A percentile compares a stretch with the other conserved stretches of the same genome.
Conservation (phyloP, 2,888 invertebrate genomes). For the Heteropelma amictum region DNA sequence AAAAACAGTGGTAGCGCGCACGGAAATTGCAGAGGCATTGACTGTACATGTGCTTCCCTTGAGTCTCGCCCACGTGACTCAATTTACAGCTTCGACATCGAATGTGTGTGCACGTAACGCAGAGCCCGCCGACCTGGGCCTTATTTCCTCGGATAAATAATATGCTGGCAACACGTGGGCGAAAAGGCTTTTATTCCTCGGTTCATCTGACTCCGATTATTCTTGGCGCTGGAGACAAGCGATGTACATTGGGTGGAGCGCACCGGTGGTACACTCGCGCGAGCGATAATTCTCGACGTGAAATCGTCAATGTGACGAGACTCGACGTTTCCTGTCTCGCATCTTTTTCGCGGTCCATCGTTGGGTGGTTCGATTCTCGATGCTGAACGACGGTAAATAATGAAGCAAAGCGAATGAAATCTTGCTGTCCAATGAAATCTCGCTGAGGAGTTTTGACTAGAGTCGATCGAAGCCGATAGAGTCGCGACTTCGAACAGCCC, state of each 20-base stretch:
- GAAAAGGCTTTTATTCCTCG: constrained; percentile 31
- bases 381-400: too few species aligned
- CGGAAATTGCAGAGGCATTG: constrained; percentile 35
- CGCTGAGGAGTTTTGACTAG: too few species aligned
- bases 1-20: constrained; percentile 40
- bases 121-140: constrained; percentile 40
- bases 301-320: constrained; percentile 32
- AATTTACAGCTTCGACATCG: constrained; percentile 63
- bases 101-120: constrained; percentile 29
- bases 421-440: too few species aligned
- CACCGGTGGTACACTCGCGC: neutral
- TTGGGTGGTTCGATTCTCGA: too few species aligned
- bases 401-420: too few species aligned
- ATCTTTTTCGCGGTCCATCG: neutral
- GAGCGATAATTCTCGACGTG: constrained; percentile 25
- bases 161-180: constrained; percentile 45
- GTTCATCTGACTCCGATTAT: constrained; percentile 27
- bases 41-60: constrained; percentile 39
- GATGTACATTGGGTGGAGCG: neutral
- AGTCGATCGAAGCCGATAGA: too few species aligned
- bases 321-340: neutral
- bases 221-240: constrained; percentile 21
- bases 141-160: constrained; percentile 54
- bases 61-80: constrained; percentile 61
- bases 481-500: too few species aligned